A percentile compares a stretch with the other conserved stretches of the same genome.
phyloP scores from a whole-genome alignment of 2,113 vertebrate genomes.

The Rattus rattus region DNA sequence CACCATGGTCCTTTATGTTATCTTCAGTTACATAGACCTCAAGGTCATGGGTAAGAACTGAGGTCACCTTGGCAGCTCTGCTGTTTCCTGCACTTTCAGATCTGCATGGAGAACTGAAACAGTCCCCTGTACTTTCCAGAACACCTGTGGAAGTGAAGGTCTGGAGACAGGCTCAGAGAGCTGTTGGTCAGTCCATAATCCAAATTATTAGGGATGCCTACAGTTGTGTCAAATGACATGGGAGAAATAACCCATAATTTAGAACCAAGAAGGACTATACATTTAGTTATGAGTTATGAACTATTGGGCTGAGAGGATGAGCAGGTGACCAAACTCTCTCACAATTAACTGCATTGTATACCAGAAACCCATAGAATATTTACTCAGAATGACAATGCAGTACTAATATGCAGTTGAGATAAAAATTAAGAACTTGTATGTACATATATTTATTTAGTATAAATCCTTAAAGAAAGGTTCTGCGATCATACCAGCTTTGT shows the following conservation, averaged over 20 bases:
- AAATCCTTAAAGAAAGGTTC: neutral
- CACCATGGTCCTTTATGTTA: neutral
- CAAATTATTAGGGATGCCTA: neutral
- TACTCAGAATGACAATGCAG: neutral
- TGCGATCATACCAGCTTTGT: neutral
- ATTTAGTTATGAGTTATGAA: neutral
- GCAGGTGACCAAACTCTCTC: neutral
- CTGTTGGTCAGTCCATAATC: neutral
- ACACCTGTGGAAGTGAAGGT: neutral
- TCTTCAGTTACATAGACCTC: neutral
- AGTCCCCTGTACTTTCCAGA: neutral
- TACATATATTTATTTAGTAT: neutral
- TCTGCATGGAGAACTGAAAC: neutral
- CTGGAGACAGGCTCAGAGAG: neutral
- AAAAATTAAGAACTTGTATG: neutral
- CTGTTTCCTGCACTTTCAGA: neutral
- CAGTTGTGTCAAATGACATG: neutral
- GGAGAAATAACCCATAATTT: neutral
- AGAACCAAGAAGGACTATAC: neutral
- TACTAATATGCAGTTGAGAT: neutral
- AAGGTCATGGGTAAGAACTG: neutral
- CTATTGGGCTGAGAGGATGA: neutral
- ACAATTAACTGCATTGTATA: neutral
- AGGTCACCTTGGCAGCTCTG: neutral
- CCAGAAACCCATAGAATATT: neutral